Base-by-base conservation (phyloP, 2,797 vertebrate species). In the Serranus cabrilla region DNA sequence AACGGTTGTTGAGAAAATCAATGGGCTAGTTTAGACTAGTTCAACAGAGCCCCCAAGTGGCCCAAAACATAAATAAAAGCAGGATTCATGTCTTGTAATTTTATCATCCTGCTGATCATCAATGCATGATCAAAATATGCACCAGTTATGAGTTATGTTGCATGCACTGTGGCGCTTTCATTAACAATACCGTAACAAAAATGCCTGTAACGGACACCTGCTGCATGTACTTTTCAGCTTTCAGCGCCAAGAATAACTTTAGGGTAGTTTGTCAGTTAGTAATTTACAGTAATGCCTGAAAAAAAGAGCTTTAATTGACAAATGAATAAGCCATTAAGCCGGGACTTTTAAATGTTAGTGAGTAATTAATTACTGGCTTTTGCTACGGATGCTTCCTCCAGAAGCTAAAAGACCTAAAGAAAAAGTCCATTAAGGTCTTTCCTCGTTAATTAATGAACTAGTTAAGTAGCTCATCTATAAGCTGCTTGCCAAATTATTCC, bases 381-480 rank as follows among this genome's bases (percentile, higher is more conserved):
- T 63, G 12, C 31, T 50, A 16, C 18, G 21, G 52, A 56, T 47
- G 6, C 47, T 39, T 61, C 45, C 23, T 50, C 43, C 37, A 51
- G 31, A 58, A 58, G 27, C 12, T 43, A 58, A 73, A 73, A 37
- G 9, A 51, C 5, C 18, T 11, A 57, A 70, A 20, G 64, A 40
- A 51, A 56, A 54, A 31, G 20, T 45, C 57, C 27, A 71, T 80
- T 68, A 64, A 49, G 31, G 21, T 47, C 42, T 8, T 46, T 46
- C 23, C 52, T 56, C 49, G 65, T 54, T 72, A 72, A 76, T 66
- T 20, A 74, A 67, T 50, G 17, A 62, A 60, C 12, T 71, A 21
- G 34, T 69, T 67, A 50, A 68, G 47, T 9, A 21, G 62, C 34
- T 52, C 43, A 77, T 80, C 42, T n/a, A 58, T 70, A 58, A 67